Evolutionary conservation across 2,797 vertebrate genomes (phyloP).

Genomic region (Cyclopterus lumpus): DNA sequence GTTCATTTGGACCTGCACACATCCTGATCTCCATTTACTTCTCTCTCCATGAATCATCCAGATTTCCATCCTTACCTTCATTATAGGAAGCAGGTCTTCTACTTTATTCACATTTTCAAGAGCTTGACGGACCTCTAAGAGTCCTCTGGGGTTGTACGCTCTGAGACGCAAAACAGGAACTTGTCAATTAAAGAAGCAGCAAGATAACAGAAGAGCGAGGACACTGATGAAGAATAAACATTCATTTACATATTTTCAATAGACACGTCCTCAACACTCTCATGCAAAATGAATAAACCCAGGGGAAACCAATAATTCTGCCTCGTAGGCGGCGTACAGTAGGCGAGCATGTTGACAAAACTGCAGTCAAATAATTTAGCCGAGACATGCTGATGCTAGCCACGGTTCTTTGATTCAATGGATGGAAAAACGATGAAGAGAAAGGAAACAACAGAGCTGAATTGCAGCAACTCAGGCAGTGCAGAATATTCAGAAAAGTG

Average conservation of each 20-base stretch:
- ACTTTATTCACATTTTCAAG: constrained; percentile 96
- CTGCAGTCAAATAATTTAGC: neutral
- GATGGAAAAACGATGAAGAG: neutral
- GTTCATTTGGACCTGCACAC: neutral
- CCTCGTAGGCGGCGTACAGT: neutral
- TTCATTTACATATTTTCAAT: neutral
- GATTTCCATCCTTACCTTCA: constrained; percentile 89
- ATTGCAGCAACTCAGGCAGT: neutral
- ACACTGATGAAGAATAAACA: neutral
- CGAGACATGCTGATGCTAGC: neutral
- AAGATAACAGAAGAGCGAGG: neutral
- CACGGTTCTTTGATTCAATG: neutral
- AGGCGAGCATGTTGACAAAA: neutral
- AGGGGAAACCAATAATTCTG: neutral
- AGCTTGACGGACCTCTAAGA: constrained; percentile 93
- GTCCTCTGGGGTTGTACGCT: constrained; percentile 93
- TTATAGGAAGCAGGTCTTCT: constrained; percentile 97
- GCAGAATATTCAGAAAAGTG: neutral
- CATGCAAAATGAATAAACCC: neutral
- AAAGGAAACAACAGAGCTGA: neutral
- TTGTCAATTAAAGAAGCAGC: neutral
- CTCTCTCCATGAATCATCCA: neutral
- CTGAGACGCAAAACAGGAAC: constrained; percentile 68
- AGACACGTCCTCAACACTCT: neutral
- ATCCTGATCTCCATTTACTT: neutral